phyloP scores from a whole-genome alignment of 1,140 invertebrate species.

The Leptinotarsa defecta region DNA sequence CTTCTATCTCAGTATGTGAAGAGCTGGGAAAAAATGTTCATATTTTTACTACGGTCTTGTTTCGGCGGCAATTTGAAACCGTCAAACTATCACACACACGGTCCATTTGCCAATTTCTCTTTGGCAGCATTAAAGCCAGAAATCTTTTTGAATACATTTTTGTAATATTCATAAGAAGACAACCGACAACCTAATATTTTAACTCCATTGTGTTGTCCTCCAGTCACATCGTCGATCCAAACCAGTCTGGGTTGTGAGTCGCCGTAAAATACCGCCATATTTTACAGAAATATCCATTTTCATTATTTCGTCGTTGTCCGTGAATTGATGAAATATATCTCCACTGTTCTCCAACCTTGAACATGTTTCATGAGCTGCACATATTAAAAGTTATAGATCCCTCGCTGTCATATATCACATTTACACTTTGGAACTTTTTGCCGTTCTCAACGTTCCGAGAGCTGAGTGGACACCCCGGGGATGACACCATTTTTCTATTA shows the following conservation, averaged over 20 bases:
- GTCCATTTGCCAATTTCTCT: too few relatives aligned
- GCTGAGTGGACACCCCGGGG: constrained; percentile 14
- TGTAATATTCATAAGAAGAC: too few relatives aligned
- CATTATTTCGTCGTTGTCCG: constrained; percentile 3
- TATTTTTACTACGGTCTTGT: too few relatives aligned
- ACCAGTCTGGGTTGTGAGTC: not conserved
- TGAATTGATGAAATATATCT: constrained; percentile 12
- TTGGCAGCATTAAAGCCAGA: too few relatives aligned
- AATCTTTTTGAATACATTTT: too few relatives aligned
- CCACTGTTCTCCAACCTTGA: not conserved
- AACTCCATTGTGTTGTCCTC: too few relatives aligned
- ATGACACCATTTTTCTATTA: constrained; percentile 24
- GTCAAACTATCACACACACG: too few relatives aligned
- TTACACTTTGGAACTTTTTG: constrained; percentile 20
- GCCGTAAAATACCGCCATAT: not conserved
- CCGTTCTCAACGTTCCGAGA: not conserved
- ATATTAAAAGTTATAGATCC: constrained; percentile 23
- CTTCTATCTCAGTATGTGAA: too few relatives aligned
- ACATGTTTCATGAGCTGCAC: constrained; percentile 13
- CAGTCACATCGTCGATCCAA: too few relatives aligned
- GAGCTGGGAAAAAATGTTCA: too few relatives aligned
- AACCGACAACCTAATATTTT: too few relatives aligned
- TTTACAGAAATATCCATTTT: not conserved
- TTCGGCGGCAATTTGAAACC: too few relatives aligned
- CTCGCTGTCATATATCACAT: constrained; percentile 22